Conservation (phyloP, 2,113 vertebrate species). For the Cinclus cinclus region DNA sequence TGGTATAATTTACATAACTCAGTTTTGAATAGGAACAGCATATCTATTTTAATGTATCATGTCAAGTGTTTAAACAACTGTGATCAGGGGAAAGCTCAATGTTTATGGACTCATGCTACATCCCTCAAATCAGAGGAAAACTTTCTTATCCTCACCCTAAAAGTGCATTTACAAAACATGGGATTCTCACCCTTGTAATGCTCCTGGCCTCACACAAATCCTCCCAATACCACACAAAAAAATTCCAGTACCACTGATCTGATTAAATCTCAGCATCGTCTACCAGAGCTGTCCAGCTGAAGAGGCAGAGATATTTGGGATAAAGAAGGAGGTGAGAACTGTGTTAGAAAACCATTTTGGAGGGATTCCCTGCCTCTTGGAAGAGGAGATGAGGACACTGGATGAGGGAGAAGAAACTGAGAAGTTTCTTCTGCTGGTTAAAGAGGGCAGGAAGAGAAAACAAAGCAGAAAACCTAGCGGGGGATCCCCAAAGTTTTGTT, state of each 20-base stretch:
- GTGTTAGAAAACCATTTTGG: neutral
- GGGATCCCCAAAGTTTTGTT: neutral
- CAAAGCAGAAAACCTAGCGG: neutral
- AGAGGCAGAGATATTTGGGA: no score
- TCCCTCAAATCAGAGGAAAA: neutral
- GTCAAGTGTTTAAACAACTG: neutral
- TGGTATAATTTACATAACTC: neutral
- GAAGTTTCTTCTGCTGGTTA: neutral
- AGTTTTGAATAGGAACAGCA: neutral
- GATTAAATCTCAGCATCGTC: no score
- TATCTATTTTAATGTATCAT: neutral
- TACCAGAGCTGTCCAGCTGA: no score
- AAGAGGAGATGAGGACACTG: neutral
- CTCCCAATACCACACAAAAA: neutral
- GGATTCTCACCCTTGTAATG: neutral
- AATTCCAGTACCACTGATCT: neutral
- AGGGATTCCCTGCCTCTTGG: neutral
- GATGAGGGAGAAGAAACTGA: neutral
- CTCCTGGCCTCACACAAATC: neutral
- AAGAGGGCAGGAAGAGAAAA: neutral
- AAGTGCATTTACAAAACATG: neutral
- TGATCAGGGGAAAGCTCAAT: neutral
- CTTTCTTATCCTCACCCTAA: neutral
- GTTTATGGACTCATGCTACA: neutral
- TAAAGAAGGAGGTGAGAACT: neutral